phyloP scores from a whole-genome alignment of 2,888 invertebrate genomes.

The Diachrysia chrysitis region DNA sequence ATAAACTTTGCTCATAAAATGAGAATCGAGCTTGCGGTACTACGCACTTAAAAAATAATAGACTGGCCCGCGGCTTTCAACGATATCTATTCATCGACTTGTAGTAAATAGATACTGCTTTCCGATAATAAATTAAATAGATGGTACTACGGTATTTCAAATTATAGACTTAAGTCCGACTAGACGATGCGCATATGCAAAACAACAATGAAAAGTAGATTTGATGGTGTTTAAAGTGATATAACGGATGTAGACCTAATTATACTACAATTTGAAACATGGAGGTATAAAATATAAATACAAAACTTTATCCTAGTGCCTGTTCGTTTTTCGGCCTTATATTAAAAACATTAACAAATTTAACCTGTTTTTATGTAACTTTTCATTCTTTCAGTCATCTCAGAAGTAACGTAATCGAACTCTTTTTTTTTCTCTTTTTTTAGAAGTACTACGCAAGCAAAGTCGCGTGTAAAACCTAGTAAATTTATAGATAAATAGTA shows the following conservation, averaged over 20 bases:
- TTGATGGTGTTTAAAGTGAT: constrained; percentile 29
- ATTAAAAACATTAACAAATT: too few species aligned
- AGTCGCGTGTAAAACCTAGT: constrained; percentile 16
- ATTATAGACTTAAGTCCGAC: constrained; percentile 30
- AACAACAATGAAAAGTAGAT: constrained; percentile 18
- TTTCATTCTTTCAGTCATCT: too few species aligned
- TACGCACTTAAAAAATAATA: constrained; percentile 19
- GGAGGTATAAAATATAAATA: too few species aligned
- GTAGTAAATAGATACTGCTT: constrained; percentile 14
- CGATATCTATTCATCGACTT: constrained; percentile 17
- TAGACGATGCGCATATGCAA: constrained; percentile 13
- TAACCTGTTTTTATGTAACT: too few species aligned
- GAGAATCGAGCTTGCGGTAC: constrained; percentile 19
- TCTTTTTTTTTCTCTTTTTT: too few species aligned
- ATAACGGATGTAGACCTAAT: constrained; percentile 18
- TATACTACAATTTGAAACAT: too few species aligned
- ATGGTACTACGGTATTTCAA: constrained; percentile 23
- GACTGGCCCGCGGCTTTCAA: constrained; percentile 9
- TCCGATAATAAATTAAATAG: constrained; percentile 25
- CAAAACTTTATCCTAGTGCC: too few species aligned
- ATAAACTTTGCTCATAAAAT: constrained; percentile 20
- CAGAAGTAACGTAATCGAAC: too few species aligned
- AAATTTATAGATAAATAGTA: too few species aligned
- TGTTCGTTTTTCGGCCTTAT: too few species aligned
- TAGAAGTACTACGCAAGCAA: neutral